Evolutionary conservation across 2,113 vertebrate species (phyloP).

Genomic region (Shinisaurus crocodilurus): DNA sequence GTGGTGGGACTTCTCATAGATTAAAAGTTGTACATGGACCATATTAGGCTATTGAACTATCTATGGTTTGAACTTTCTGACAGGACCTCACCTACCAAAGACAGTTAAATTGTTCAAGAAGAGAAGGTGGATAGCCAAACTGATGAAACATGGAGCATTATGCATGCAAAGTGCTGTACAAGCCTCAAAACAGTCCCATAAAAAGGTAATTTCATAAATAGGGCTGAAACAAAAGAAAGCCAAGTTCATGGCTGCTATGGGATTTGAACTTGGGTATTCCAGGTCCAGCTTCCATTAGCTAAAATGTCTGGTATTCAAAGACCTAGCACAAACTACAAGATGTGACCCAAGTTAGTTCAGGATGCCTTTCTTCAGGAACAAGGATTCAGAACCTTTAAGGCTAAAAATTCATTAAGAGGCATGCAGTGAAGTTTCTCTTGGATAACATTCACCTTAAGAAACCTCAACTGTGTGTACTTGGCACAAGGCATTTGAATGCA

Average conservation of each 20-base stretch:
- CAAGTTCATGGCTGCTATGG: neutral
- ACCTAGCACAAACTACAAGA: conserved; percentile 17
- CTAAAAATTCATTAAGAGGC: neutral
- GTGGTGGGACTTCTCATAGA: neutral
- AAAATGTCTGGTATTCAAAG: conserved; percentile 30
- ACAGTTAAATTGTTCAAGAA: neutral
- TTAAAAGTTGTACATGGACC: neutral
- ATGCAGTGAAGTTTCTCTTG: neutral
- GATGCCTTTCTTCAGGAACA: neutral
- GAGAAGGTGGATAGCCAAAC: neutral
- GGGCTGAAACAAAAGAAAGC: neutral
- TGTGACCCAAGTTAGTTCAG: conserved; percentile 4
- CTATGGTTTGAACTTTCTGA: neutral
- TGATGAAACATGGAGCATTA: neutral
- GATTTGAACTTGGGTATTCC: neutral
- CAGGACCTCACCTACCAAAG: neutral
- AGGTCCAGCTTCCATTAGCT: neutral
- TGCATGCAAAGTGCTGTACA: neutral
- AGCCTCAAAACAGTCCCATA: neutral
- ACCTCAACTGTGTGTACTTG: neutral
- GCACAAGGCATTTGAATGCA: neutral
- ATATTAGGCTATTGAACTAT: neutral
- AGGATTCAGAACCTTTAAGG: conserved; percentile 1
- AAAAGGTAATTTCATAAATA: neutral
- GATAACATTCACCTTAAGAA: neutral